These are phyloP conservation scores for Syncerus caffer DNA, from an alignment of 2,797 vertebrate species.

Conservation along the genomic window DNA sequence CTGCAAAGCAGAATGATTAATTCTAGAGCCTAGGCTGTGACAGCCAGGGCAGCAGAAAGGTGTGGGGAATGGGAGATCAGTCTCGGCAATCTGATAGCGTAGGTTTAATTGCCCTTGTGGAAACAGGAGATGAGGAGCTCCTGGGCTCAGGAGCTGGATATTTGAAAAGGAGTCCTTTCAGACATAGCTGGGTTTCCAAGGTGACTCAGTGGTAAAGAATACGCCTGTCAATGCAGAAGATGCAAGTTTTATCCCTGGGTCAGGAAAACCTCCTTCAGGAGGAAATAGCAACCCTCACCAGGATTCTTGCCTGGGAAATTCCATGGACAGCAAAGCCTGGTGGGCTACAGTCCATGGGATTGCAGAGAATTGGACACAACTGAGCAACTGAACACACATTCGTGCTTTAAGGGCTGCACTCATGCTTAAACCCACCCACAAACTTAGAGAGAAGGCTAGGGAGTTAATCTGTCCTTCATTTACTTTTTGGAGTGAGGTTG, in stretches of 20 bases:
- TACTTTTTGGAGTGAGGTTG: not conserved
- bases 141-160: not conserved
- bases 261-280: not conserved
- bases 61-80: too few relatives aligned
- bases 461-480: not conserved
- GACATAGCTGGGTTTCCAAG: not conserved
- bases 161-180: not conserved
- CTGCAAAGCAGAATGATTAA: not conserved
- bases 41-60: not conserved
- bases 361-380: not conserved
- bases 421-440: not conserved
- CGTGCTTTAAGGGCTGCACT: not conserved
- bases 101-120: not conserved
- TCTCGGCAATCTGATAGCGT: not conserved
- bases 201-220: not conserved
- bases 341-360: not conserved
- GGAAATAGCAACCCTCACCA: not conserved
- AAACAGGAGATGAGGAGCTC: not conserved
- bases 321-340: not conserved
- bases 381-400: not conserved
- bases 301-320: not conserved
- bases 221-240: not conserved
- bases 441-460: not conserved
- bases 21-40: not conserved
- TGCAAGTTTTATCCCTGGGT: not conserved